Evolutionary conservation across 2,888 invertebrate genomes (phyloP).

Genomic region (Catonia carolina): DNA sequence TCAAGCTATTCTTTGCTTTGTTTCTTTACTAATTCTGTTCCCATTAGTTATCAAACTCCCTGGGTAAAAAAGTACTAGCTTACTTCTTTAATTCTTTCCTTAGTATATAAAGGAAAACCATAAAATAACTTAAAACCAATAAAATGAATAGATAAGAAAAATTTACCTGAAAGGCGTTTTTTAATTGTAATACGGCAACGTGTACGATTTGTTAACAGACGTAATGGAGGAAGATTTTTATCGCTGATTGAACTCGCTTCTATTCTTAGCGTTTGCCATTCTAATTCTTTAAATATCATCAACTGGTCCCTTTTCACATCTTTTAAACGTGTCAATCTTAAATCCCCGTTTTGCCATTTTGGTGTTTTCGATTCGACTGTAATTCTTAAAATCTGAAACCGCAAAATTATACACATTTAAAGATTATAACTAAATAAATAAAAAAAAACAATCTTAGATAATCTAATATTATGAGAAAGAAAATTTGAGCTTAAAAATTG

Average conservation of each 20-base stretch:
- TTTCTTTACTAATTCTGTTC: too few relatives aligned
- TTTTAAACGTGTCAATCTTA: slow-evolving; percentile 86
- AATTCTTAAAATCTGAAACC: slow-evolving; percentile 76
- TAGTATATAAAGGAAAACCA: too few relatives aligned
- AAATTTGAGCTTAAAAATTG: background rate
- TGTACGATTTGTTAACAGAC: slow-evolving; percentile 84
- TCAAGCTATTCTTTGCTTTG: too few relatives aligned
- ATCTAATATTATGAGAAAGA: too few relatives aligned
- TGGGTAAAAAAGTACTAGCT: too few relatives aligned
- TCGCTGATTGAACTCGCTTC: slow-evolving; percentile 83
- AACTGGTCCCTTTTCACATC: slow-evolving; percentile 82
- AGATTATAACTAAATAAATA: too few relatives aligned
- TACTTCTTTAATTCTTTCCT: too few relatives aligned
- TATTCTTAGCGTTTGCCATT: slow-evolving; percentile 94
- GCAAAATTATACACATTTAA: too few relatives aligned
- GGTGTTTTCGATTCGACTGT: slow-evolving; percentile 91
- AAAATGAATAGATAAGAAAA: too few relatives aligned
- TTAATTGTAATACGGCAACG: slow-evolving; percentile 93
- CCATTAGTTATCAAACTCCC: too few relatives aligned
- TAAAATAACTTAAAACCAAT: too few relatives aligned
- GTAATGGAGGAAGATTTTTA: slow-evolving; percentile 73
- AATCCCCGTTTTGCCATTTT: slow-evolving; percentile 78
- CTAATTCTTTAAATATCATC: slow-evolving; percentile 92
- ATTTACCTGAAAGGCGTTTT: slow-evolving; percentile 75
- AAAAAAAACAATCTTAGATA: too few relatives aligned